Percentiles rank a stretch among this genome's conserved stretches.
phyloP scores from a whole-genome alignment of 2,113 vertebrate genomes.

The Ranitomeya variabilis region DNA sequence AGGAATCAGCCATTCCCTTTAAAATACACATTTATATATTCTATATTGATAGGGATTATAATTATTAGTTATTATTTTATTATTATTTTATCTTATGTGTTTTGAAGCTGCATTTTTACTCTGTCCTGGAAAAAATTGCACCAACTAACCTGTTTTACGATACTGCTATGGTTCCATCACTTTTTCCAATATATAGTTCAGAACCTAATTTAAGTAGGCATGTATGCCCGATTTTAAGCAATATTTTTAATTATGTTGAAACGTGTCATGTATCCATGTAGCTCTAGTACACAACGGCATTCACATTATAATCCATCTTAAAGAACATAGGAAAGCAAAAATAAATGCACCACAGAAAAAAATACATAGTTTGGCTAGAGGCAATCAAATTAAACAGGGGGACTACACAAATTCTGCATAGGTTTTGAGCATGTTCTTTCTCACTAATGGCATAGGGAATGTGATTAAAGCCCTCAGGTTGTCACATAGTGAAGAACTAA shows the following conservation, averaged over 20 bases:
- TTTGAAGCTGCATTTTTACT: too few relatives aligned
- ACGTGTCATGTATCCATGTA: constrained; percentile 20
- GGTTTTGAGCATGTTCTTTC: constrained; percentile 47
- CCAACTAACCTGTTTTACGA: too few relatives aligned
- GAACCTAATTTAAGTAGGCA: too few relatives aligned
- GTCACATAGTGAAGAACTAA: constrained; percentile 68
- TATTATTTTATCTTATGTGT: too few relatives aligned
- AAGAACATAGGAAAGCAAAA: background rate
- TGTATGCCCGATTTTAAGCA: background rate
- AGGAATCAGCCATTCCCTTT: too few relatives aligned
- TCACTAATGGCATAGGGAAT: constrained; percentile 66
- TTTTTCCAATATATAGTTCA: too few relatives aligned
- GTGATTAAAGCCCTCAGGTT: constrained; percentile 65
- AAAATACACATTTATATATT: too few relatives aligned
- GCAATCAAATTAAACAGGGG: constrained; percentile 46
- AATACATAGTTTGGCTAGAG: constrained; percentile 50
- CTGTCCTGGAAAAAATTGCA: too few relatives aligned
- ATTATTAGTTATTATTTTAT: too few relatives aligned
- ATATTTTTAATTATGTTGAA: constrained; percentile 9
- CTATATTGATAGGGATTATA: too few relatives aligned
- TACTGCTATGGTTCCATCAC: too few relatives aligned
- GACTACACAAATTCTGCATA: constrained; percentile 38
- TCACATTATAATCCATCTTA: constrained; percentile 2
- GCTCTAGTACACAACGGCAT: background rate
- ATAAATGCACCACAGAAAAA: constrained; percentile 23